Conservation (phyloP, 2,797 vertebrate species). For the Epinephelus awoara region DNA sequence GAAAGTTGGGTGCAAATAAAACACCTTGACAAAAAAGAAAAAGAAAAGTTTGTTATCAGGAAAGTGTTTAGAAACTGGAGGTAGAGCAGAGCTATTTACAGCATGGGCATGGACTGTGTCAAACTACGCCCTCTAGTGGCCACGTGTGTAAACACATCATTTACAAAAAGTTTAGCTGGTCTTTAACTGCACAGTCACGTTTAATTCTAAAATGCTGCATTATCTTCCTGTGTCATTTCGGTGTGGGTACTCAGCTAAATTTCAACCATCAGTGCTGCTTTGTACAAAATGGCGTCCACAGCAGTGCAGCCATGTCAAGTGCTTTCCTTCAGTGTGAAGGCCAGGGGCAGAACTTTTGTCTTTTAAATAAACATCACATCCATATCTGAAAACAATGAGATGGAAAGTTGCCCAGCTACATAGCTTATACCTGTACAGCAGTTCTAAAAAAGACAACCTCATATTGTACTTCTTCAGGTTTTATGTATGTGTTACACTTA, state of each 20-base stretch:
- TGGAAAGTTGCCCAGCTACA: neutral
- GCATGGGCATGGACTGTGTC: neutral
- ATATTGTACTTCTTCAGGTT: neutral
- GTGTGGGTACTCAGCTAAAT: neutral
- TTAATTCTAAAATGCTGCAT: neutral
- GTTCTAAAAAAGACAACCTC: neutral
- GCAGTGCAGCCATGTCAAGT: neutral
- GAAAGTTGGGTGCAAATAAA: neutral
- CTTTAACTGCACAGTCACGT: neutral
- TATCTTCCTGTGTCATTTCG: neutral
- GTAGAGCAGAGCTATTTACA: slow-evolving; percentile 11
- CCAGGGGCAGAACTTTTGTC: neutral
- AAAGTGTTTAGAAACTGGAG: neutral
- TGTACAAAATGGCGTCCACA: rapidly evolving
- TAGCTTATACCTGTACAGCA: slow-evolving; percentile 33
- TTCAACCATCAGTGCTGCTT: neutral
- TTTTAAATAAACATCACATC: slow-evolving; percentile 9
- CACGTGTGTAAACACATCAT: neutral
- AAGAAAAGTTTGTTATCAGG: neutral
- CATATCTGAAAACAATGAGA: neutral
- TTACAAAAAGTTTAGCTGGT: neutral
- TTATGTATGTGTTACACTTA: neutral
- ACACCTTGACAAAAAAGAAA: neutral
- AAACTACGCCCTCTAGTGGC: neutral
- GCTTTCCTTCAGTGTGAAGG: slow-evolving; percentile 30